Conservation (phyloP, 1,140 invertebrate genomes). For the Papilio helenus region DNA sequence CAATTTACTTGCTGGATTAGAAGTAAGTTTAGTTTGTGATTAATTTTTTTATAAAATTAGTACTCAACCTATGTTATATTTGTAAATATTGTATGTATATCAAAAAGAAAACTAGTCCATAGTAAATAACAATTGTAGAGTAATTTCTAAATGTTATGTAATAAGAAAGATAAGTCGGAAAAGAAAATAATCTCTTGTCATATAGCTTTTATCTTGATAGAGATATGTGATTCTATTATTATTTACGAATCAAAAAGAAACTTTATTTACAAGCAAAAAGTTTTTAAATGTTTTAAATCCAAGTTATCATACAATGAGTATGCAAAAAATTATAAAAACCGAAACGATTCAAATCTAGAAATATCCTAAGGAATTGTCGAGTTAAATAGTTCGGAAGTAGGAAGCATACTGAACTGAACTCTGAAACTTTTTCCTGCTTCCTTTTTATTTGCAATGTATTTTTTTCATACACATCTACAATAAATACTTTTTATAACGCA, state of each 20-base stretch:
- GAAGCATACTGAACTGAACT: background rate
- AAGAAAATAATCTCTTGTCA: background rate
- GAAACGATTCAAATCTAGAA: background rate
- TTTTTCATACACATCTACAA: background rate
- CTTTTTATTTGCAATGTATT: background rate
- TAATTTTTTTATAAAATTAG: background rate
- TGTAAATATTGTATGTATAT: background rate
- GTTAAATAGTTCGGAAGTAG: slow-evolving; percentile 8
- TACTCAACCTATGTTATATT: background rate
- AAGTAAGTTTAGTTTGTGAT: slow-evolving; percentile 67
- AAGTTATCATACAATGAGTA: background rate
- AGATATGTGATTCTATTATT: background rate
- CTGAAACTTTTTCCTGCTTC: slow-evolving; percentile 9
- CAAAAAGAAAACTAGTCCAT: too few species aligned
- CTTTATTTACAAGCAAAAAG: background rate
- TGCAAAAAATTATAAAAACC: background rate
- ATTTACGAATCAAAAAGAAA: background rate
- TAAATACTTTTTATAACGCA: background rate
- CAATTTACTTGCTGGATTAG: slow-evolving; percentile 95
- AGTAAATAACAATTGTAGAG: slow-evolving; percentile 34
- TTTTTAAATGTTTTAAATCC: background rate
- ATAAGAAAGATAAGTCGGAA: background rate
- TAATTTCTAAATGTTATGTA: slow-evolving; percentile 15
- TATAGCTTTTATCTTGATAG: slow-evolving; percentile 1
- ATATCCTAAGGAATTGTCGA: background rate